Conservation (phyloP, 2,888 invertebrate genomes). For the Vanessa cardui region DNA sequence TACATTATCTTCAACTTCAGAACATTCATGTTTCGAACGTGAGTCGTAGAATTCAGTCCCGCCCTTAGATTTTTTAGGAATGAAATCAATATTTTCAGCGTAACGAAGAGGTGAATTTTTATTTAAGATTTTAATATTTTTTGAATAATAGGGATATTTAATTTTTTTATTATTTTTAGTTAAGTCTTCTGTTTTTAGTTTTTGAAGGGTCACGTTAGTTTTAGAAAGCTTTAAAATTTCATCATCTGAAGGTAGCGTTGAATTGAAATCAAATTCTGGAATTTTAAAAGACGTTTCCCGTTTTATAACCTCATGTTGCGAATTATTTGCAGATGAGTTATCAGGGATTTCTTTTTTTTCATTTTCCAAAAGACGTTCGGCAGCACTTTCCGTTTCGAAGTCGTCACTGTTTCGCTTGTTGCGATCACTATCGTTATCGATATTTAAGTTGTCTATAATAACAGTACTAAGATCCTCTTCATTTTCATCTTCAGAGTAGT, state of each 20-base stretch:
- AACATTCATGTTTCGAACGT: conserved; percentile 75
- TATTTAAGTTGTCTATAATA: conserved; percentile 46
- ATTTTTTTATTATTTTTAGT: conserved; percentile 44
- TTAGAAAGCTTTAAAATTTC: conserved; percentile 53
- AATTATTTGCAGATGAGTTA: conserved; percentile 15
- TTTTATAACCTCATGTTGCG: conserved; percentile 57
- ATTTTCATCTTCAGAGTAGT: conserved; percentile 62
- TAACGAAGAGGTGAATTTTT: conserved; percentile 86
- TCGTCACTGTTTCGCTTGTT: conserved; percentile 51
- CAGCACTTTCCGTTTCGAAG: conserved; percentile 6
- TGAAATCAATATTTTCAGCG: conserved; percentile 83
- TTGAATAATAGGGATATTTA: conserved; percentile 87
- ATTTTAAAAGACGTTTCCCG: conserved; percentile 58
- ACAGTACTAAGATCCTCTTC: conserved; percentile 51
- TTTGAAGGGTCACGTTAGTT: conserved; percentile 45
- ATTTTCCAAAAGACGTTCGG: conserved; percentile 11
- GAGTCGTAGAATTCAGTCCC: conserved; percentile 89
- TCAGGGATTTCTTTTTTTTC: conserved; percentile 23
- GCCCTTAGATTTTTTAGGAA: conserved; percentile 85
- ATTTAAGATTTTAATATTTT: conserved; percentile 61
- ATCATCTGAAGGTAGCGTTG: conserved; percentile 57
- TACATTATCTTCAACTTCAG: conserved; percentile 79
- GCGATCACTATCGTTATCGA: conserved; percentile 34
- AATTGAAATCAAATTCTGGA: conserved; percentile 61
- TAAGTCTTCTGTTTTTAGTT: conserved; percentile 9